Evolutionary conservation across 2,113 vertebrate species (phyloP).

Genomic region (Agelaius tricolor): DNA sequence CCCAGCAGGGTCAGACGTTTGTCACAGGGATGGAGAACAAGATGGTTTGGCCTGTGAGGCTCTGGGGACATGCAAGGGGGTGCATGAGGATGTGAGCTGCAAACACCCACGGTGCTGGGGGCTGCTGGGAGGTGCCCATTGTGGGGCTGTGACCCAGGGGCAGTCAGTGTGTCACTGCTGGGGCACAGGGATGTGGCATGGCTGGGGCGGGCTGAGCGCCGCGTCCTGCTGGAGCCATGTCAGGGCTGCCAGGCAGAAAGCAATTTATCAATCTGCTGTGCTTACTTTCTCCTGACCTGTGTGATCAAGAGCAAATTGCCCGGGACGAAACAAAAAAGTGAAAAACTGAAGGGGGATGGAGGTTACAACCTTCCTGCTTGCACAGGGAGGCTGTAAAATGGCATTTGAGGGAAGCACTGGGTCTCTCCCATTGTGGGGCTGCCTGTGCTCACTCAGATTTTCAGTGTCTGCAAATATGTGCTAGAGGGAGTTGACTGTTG

Average conservation of each 20-base stretch:
- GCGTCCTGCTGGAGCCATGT: fast-evolving
- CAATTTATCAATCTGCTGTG: background rate
- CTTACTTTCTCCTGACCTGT: background rate
- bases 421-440: fast-evolving
- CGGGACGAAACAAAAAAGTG: fast-evolving
- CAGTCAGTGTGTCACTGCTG: fast-evolving
- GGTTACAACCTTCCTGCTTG: background rate
- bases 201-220: fast-evolving
- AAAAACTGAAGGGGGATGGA: background rate
- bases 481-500: background rate
- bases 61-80: fast-evolving
- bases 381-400: background rate
- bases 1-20: background rate
- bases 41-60: background rate
- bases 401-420: background rate
- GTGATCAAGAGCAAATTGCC: background rate
- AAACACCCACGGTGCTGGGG: fast-evolving
- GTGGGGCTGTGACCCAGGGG: background rate
- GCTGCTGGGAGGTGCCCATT: fast-evolving
- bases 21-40: background rate
- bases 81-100: fast-evolving
- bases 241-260: background rate
- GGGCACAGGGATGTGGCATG: background rate
- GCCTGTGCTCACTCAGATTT: background rate
- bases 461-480: background rate